Conservation (phyloP, 64 coral and sea anemone genomes). For the Platygyra sinensis region DNA sequence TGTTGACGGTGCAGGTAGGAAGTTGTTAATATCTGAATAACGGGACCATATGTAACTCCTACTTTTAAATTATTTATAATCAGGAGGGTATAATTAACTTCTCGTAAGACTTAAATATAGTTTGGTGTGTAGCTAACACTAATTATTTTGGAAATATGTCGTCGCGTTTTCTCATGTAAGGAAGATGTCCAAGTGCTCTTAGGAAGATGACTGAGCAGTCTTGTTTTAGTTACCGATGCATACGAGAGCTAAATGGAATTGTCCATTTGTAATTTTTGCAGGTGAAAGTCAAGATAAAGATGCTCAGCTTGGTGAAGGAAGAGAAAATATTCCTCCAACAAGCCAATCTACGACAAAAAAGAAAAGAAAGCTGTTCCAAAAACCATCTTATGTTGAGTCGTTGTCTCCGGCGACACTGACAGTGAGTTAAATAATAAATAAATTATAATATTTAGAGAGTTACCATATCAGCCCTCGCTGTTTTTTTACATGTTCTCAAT, state of each 20-base stretch:
- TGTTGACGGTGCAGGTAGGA: background rate
- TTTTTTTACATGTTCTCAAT: too few species aligned
- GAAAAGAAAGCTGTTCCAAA: constrained; percentile 7
- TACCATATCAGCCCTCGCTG: too few species aligned
- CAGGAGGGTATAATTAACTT: too few species aligned
- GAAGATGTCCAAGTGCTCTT: too few species aligned
- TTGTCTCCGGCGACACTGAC: background rate
- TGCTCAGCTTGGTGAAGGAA: background rate
- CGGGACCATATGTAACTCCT: too few species aligned
- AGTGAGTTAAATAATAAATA: background rate
- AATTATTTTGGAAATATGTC: too few species aligned
- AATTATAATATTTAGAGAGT: too few species aligned
- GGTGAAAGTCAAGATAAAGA: background rate
- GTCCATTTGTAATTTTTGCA: background rate
- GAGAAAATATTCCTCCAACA: constrained; percentile 19
- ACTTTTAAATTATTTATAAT: too few species aligned
- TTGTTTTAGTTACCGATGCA: background rate
- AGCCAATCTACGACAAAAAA: constrained; percentile 7
- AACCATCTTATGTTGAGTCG: background rate
- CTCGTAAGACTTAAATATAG: too few species aligned
- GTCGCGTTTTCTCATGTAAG: too few species aligned
- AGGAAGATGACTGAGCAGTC: too few species aligned
- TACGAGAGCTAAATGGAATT: background rate
- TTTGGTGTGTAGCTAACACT: too few species aligned
- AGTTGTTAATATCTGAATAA: background rate